Evolutionary conservation across 2,888 invertebrate species (phyloP).

Genomic region (Cerastoderma edule): DNA sequence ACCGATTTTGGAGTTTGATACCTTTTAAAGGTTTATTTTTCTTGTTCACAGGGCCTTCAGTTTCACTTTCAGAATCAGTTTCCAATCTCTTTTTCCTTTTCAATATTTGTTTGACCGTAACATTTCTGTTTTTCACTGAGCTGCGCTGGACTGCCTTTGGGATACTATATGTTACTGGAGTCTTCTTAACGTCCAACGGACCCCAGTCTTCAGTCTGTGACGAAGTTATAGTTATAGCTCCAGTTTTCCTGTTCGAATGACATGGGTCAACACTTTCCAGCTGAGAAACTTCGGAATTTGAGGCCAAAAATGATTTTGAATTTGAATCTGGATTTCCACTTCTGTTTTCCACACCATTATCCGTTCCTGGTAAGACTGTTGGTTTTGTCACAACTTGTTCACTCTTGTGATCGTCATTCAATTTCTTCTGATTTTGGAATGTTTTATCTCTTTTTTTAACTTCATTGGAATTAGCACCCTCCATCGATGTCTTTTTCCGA

Average conservation of each 20-base stretch:
- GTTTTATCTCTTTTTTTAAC: background rate
- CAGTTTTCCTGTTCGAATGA: too few relatives aligned
- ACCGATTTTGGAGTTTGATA: background rate
- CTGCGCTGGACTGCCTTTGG: background rate
- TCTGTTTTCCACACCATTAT: background rate
- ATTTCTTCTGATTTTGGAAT: background rate
- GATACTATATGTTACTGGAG: slow-evolving; percentile 28
- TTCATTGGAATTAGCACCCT: background rate
- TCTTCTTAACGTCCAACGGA: slow-evolving; percentile 23
- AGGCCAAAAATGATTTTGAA: too few relatives aligned
- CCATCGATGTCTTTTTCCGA: background rate
- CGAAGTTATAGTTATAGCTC: background rate
- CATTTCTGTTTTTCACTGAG: background rate
- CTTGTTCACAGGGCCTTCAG: slow-evolving; percentile 1
- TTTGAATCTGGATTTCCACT: too few relatives aligned
- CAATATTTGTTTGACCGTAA: too few relatives aligned
- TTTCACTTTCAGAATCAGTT: slow-evolving; percentile 31
- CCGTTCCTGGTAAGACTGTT: background rate
- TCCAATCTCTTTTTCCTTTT: slow-evolving; percentile 18
- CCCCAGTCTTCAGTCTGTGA: slow-evolving; percentile 24
- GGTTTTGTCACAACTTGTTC: background rate
- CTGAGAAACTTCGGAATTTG: too few relatives aligned
- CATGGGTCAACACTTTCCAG: too few relatives aligned
- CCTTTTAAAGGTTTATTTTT: background rate
- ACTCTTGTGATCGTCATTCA: background rate